Base-by-base conservation (phyloP, 2,113 vertebrate genomes). In the Castor canadensis region DNA sequence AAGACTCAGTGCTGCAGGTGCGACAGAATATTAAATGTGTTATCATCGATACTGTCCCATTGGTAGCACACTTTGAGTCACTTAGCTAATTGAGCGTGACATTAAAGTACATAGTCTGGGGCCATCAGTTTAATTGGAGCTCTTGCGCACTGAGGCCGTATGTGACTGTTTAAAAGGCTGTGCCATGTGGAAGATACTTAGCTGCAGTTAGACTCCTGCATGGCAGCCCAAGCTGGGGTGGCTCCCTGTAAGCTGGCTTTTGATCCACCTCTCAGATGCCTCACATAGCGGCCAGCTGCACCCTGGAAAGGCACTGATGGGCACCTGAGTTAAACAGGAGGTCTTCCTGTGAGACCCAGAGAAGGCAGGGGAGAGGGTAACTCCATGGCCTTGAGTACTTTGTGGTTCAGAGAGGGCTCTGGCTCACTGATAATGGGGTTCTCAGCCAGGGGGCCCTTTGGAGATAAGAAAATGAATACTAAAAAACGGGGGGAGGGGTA, bases 101-200 rank as follows among this genome's bases (percentile, higher is more conserved):
- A 76, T 93, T 72, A 93, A 92, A 66, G 95, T 86, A 72, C 8
- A 26, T 40, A 79, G n/a, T n/a, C n/a, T n/a, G n/a, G 20, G 6
- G 5, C 26, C 85, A 30, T 79, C 26, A 15, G 35, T 66, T 76
- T 94, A 82, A 77, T 17, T 85, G 83, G 35, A 28, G 24, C 22
- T 45, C 30, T 81, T 38, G 35, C 24, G 38, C n/a, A 40, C 52
- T 24, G 56, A 71, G 71, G 62, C 66, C 38, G 35, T n/a, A 2
- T 76, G 49, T 40, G 64, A 67, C 28, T 77, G 7, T 64, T 73
- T 69, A 58, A 60, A 91, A 82, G 26, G 2, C 54, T 75, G 3
- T 22, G 30, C 22, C 9, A 3, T n/a, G 22, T 26, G 49, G 30
- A 66, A 45, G 76, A 45, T 38, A 26, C 43, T 54, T 66, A 26